Evolutionary conservation across 2,113 vertebrate genomes (phyloP).

Genomic region (Aldabrachelys gigantea): DNA sequence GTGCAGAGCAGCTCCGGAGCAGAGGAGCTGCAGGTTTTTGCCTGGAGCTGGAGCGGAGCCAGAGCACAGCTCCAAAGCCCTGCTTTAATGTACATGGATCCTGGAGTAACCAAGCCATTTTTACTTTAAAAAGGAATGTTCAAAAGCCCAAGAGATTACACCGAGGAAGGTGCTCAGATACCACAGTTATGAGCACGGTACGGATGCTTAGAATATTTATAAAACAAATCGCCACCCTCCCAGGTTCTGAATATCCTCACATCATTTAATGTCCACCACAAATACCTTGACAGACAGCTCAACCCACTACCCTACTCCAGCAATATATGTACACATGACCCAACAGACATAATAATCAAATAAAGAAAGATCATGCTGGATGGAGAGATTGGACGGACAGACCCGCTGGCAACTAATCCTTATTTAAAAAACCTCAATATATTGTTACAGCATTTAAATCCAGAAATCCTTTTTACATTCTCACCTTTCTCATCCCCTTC

Average conservation of each 20-base stretch:
- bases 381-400: background rate
- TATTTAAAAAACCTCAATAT: background rate
- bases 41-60: no score
- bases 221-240: background rate
- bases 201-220: background rate
- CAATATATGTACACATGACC: background rate
- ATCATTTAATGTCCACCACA: background rate
- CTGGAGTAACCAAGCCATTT: background rate
- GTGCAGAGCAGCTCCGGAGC: no score
- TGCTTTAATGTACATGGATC: background rate
- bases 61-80: no score
- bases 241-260: background rate
- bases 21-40: no score
- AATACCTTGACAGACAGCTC: background rate
- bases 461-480: background rate
- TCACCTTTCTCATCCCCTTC: background rate
- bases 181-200: background rate
- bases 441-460: rapidly evolving
- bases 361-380: background rate
- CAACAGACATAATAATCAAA: background rate
- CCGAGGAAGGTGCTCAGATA: background rate
- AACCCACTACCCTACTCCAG: no score
- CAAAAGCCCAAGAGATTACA: background rate
- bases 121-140: background rate
- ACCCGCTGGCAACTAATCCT: background rate